Evolutionary conservation across 2,888 invertebrate genomes (phyloP).

Genomic region (Calephelis perditalis): DNA sequence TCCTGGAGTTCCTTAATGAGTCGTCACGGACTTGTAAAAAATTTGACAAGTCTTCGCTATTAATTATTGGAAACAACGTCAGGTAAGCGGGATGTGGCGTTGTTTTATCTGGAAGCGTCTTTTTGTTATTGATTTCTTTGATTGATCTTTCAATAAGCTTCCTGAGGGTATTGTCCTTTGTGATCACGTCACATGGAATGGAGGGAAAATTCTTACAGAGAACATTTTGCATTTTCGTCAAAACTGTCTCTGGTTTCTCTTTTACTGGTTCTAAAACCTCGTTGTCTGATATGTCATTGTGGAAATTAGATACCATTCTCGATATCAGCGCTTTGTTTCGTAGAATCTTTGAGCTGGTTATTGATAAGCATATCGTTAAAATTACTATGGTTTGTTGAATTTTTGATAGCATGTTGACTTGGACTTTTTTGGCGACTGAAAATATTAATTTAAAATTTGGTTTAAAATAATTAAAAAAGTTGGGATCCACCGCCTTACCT

Average conservation of each 20-base stretch:
- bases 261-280: background rate
- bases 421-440: no score
- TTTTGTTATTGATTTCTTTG: slow-evolving; percentile 55
- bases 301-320: slow-evolving; percentile 63
- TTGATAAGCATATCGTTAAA: slow-evolving; percentile 21
- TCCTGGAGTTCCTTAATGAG: slow-evolving; percentile 19
- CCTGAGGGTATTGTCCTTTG: slow-evolving; percentile 45
- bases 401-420: background rate
- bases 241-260: slow-evolving; percentile 35
- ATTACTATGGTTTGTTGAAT: slow-evolving; percentile 13
- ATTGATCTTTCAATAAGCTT: slow-evolving; percentile 56
- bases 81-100: slow-evolving; percentile 38
- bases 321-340: slow-evolving; percentile 61
- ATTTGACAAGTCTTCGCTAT: slow-evolving; percentile 55
- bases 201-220: slow-evolving; percentile 60
- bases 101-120: slow-evolving; percentile 40
- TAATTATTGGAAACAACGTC: slow-evolving; percentile 48
- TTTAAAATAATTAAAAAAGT: no score
- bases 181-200: slow-evolving; percentile 58
- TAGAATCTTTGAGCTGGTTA: slow-evolving; percentile 43
- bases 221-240: slow-evolving; percentile 55
- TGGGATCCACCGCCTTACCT: no score
- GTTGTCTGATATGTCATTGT: slow-evolving; percentile 36
- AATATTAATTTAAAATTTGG: background rate
- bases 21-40: slow-evolving; percentile 40